phyloP scores from a whole-genome alignment of 2,888 invertebrate species.

The Agrilus cyanescens region DNA sequence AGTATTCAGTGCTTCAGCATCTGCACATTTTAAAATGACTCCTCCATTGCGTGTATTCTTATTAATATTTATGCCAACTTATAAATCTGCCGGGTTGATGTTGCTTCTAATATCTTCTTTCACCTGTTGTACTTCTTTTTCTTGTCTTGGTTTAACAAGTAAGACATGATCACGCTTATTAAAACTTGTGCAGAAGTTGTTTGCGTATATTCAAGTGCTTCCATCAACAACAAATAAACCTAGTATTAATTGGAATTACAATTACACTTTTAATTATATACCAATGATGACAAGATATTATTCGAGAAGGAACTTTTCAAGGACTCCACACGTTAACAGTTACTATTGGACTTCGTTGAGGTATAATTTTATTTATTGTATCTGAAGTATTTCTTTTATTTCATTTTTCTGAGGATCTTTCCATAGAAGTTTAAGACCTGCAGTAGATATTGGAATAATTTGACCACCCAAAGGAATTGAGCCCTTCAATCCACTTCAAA shows the following conservation, averaged over 20 bases:
- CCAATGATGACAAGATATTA: slow-evolving; percentile 62
- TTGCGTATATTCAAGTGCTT: too few species aligned
- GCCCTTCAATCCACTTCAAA: slow-evolving; percentile 55
- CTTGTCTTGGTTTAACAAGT: too few species aligned
- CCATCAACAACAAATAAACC: slow-evolving; percentile 1
- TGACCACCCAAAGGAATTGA: slow-evolving; percentile 55
- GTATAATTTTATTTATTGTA: slow-evolving; percentile 62
- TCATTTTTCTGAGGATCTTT: slow-evolving; percentile 51
- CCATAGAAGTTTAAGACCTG: slow-evolving; percentile 42
- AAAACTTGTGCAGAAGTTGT: too few species aligned
- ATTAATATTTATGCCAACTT: too few species aligned
- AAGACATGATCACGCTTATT: too few species aligned
- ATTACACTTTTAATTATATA: slow-evolving; percentile 41
- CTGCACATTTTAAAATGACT: too few species aligned
- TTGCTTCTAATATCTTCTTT: too few species aligned
- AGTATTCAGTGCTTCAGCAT: too few species aligned
- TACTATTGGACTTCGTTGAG: slow-evolving; percentile 50
- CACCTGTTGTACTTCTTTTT: too few species aligned
- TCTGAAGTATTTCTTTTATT: slow-evolving; percentile 52
- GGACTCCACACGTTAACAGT: slow-evolving; percentile 51
- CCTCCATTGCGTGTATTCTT: too few species aligned
- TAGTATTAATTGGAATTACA: slow-evolving; percentile 41
- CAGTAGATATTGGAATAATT: slow-evolving; percentile 41
- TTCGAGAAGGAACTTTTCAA: slow-evolving; percentile 55
- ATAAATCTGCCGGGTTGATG: too few species aligned